These are phyloP conservation scores for Sebastiscus tertius DNA, from an alignment of 2,797 vertebrate genomes.

Conservation along the genomic window DNA sequence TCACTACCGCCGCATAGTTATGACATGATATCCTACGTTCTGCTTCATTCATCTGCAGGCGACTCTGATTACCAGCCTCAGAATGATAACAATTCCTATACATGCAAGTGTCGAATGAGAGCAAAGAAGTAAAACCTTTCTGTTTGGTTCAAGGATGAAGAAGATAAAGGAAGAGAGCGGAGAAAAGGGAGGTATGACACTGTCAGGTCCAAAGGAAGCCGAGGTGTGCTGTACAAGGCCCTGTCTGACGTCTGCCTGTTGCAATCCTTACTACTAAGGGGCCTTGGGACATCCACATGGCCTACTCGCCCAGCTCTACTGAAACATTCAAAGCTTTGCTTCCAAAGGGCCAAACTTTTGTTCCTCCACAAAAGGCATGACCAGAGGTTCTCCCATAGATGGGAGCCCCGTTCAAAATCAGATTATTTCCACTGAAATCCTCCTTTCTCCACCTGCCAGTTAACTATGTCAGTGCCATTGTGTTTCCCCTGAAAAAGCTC, in stretches of 20 bases:
- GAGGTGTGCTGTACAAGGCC: conserved; percentile 41
- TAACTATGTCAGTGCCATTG: conserved; percentile 92
- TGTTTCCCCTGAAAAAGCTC: conserved; percentile 87
- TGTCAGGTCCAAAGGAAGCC: conserved; percentile 34
- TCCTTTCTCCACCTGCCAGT: conserved; percentile 95
- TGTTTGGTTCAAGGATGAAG: conserved; percentile 36
- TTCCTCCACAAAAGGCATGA: conserved; percentile 83
- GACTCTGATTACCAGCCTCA: not conserved
- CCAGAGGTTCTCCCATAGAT: conserved; percentile 85
- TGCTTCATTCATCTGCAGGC: conserved; percentile 2
- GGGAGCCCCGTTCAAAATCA: conserved; percentile 88
- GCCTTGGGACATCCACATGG: conserved; percentile 81
- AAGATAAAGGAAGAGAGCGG: conserved; percentile 14
- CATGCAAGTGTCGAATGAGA: conserved; percentile 5
- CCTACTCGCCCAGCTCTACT: conserved; percentile 77
- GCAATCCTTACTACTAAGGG: conserved; percentile 70
- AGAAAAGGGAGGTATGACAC: conserved; percentile 20
- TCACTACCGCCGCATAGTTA: not conserved
- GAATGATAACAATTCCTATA: not conserved
- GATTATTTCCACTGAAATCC: conserved; percentile 94
- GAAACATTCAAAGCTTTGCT: conserved; percentile 84
- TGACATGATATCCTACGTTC: conserved; percentile 2
- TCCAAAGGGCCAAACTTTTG: conserved; percentile 88
- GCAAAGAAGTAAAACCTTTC: conserved; percentile 6
- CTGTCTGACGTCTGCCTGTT: conserved; percentile 65